These are phyloP conservation scores for Chamaea fasciata DNA, from an alignment of 2,113 vertebrate genomes.

Conservation along the genomic window DNA sequence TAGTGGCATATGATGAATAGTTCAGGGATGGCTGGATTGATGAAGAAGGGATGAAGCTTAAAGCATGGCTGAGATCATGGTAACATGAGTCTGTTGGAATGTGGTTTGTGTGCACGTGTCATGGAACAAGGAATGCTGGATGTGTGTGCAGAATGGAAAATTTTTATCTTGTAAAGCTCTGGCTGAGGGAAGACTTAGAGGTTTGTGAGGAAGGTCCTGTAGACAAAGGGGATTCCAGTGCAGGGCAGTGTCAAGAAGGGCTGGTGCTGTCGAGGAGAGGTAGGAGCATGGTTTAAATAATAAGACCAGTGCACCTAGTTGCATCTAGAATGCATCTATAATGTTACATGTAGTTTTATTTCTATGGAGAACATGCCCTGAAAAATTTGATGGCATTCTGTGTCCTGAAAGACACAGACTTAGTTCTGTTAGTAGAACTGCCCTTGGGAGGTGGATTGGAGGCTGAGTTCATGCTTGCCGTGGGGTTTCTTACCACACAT, in stretches of 20 bases:
- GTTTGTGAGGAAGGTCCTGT: neutral
- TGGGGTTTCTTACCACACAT: neutral
- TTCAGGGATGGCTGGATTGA: neutral
- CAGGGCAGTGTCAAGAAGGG: neutral
- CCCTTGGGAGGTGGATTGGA: neutral
- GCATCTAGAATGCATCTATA: neutral
- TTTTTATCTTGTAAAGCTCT: neutral
- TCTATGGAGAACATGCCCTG: neutral
- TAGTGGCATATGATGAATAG: neutral
- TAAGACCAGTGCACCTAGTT: neutral
- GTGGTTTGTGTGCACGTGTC: neutral
- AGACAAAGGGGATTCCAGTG: neutral
- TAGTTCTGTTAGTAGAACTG: neutral
- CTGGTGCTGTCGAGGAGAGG: neutral
- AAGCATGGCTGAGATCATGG: neutral
- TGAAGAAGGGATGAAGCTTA: neutral
- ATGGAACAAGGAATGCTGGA: neutral
- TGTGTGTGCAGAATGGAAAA: neutral
- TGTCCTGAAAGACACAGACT: neutral
- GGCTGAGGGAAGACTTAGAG: neutral
- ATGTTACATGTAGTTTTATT: neutral
- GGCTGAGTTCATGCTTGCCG: fast-evolving
- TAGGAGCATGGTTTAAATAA: neutral
- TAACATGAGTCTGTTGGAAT: neutral
- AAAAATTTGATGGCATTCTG: neutral